Evolutionary conservation across 2,888 invertebrate genomes (phyloP).

Genomic region (Venusia cambrica): DNA sequence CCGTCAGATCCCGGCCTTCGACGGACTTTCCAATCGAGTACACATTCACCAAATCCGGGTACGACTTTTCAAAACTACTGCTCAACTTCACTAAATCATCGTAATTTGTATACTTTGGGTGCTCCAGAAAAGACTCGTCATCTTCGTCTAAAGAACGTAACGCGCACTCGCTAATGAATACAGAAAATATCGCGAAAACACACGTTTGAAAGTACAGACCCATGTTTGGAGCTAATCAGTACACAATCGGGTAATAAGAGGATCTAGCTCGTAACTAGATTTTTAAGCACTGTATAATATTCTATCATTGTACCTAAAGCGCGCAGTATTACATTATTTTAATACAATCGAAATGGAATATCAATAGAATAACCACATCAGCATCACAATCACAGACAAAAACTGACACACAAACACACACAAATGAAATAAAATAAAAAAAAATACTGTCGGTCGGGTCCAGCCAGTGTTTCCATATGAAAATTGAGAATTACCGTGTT

Average conservation of each 20-base stretch:
- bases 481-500: too few relatives aligned
- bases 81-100: conserved; percentile 85
- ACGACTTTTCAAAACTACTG: conserved; percentile 79
- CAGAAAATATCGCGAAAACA: conserved; percentile 54
- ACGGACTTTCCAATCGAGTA: conserved; percentile 92
- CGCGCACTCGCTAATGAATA: conserved; percentile 54
- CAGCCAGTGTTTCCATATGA: too few relatives aligned
- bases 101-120: conserved; percentile 85
- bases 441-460: too few relatives aligned
- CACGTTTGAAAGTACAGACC: conserved; percentile 43
- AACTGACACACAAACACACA: too few relatives aligned
- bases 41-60: conserved; percentile 86
- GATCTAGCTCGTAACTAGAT: conserved; percentile 30
- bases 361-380: too few relatives aligned
- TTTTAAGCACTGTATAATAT: conserved; percentile 42
- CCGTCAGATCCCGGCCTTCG: conserved; percentile 89
- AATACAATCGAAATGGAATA: too few relatives aligned
- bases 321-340: conserved; percentile 13
- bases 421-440: too few relatives aligned
- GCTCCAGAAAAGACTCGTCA: conserved; percentile 79
- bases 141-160: conserved; percentile 55
- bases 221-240: conserved; percentile 41
- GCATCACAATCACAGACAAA: too few relatives aligned
- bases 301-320: conserved; percentile 42
- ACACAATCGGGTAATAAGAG: conserved; percentile 27